Percentiles rank a stretch among this genome's conserved stretches.
These are phyloP conservation scores for Falcunculus frontatus DNA, from an alignment of 2,113 vertebrate genomes.

Conservation along the genomic window DNA sequence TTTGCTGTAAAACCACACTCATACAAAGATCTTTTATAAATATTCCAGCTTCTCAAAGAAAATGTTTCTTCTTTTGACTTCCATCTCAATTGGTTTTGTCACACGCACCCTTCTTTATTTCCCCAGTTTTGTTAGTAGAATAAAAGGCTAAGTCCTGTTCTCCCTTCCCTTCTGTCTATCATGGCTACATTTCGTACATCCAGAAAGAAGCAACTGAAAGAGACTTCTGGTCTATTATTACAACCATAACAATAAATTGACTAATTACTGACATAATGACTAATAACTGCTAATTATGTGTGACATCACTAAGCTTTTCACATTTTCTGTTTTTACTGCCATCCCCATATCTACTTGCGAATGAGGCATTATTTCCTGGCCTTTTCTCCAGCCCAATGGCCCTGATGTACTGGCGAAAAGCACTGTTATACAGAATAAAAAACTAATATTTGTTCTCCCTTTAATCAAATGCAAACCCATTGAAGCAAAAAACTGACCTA, in stretches of 20 bases:
- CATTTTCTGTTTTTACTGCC: not conserved
- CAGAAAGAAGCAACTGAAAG: not conserved
- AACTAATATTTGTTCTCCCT: not conserved
- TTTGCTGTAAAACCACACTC: not conserved
- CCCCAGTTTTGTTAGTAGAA: not conserved
- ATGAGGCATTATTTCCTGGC: not conserved
- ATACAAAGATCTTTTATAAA: not conserved
- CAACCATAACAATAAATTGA: not conserved
- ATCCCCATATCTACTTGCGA: not conserved
- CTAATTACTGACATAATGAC: not conserved
- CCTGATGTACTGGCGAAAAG: not conserved
- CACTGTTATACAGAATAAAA: not conserved
- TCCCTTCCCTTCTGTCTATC: not conserved
- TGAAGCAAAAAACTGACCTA: not conserved
- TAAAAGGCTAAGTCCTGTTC: not conserved
- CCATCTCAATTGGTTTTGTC: not conserved
- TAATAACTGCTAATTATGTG: not conserved
- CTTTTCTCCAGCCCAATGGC: not conserved
- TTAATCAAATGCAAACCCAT: not conserved
- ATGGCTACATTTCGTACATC: not conserved
- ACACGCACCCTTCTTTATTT: not conserved
- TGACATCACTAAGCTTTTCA: not conserved
- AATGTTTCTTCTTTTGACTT: not conserved
- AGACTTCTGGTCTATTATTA: not conserved
- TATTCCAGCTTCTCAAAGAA: not conserved